These are phyloP conservation scores for Meloe dianella DNA, from an alignment of 2,888 invertebrate species.

Conservation along the genomic window DNA sequence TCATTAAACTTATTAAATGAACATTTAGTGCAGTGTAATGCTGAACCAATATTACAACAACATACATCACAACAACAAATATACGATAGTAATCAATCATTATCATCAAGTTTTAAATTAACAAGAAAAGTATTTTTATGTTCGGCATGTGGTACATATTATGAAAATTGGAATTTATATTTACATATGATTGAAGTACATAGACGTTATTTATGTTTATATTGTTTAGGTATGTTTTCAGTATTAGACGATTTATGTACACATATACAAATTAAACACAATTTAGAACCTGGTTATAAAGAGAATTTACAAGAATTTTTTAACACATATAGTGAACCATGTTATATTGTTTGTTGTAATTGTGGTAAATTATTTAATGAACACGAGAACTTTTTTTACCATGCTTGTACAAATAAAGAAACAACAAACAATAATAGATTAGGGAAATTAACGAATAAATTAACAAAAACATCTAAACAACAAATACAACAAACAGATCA, in stretches of 20 bases:
- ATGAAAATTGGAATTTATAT: slow-evolving; percentile 86
- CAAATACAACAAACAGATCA: slow-evolving; percentile 48
- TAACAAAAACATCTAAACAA: slow-evolving; percentile 35
- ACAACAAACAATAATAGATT: slow-evolving; percentile 27
- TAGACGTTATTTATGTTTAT: slow-evolving; percentile 80
- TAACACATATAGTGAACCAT: slow-evolving; percentile 69
- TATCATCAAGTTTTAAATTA: slow-evolving; percentile 66
- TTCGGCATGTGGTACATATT: slow-evolving; percentile 82
- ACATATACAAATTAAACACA: slow-evolving; percentile 80
- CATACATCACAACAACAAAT: slow-evolving; percentile 26
- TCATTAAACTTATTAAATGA: slow-evolving; percentile 71
- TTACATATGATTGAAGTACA: slow-evolving; percentile 84
- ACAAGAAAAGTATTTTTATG: slow-evolving; percentile 82
- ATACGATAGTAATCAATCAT: slow-evolving; percentile 14
- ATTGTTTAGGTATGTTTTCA: slow-evolving; percentile 83
- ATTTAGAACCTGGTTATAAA: slow-evolving; percentile 74
- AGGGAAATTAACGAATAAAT: slow-evolving; percentile 31
- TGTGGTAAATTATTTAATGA: slow-evolving; percentile 81
- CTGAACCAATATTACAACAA: slow-evolving; percentile 40
- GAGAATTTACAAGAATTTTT: slow-evolving; percentile 72
- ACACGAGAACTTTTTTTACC: slow-evolving; percentile 77
- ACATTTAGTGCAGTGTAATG: slow-evolving; percentile 69
- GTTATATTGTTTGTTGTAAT: slow-evolving; percentile 80
- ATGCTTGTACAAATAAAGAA: slow-evolving; percentile 64
- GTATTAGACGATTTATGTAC: slow-evolving; percentile 78